Evolutionary conservation across 2,888 invertebrate species (phyloP).

Genomic region (Oligia fasciuncula): DNA sequence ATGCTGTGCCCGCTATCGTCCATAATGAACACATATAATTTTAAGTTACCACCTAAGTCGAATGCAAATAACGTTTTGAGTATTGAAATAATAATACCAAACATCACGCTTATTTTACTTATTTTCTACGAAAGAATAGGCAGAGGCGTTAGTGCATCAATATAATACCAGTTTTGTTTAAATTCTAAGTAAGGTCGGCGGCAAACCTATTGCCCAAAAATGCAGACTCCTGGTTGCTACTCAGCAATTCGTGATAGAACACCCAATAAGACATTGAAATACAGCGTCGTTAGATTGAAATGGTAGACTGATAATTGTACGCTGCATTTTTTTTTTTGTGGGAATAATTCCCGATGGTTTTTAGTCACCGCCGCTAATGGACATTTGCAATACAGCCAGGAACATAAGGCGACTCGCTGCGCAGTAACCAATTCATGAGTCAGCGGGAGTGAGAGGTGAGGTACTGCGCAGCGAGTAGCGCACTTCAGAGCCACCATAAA

Average conservation of each 20-base stretch:
- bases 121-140: not conserved
- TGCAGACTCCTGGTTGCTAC: not conserved
- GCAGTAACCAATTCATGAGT: too few relatives aligned
- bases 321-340: not conserved
- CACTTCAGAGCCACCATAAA: too few relatives aligned
- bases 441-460: too few relatives aligned
- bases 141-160: not conserved
- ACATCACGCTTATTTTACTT: not conserved
- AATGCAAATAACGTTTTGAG: too few relatives aligned
- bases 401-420: too few relatives aligned
- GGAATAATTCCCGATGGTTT: not conserved
- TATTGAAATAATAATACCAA: too few relatives aligned
- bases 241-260: not conserved
- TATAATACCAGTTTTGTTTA: not conserved
- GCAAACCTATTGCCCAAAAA: not conserved
- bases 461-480: too few relatives aligned
- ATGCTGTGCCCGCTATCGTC: too few relatives aligned
- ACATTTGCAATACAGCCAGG: too few relatives aligned
- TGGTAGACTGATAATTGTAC: not conserved
- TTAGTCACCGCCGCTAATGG: not conserved
- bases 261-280: not conserved
- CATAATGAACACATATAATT: too few relatives aligned
- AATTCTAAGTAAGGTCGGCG: not conserved
- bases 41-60: too few relatives aligned
- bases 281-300: not conserved